Percentiles rank a stretch among this genome's conserved stretches.
Evolutionary conservation across 2,888 invertebrate species (phyloP).

Genomic region (Cantharis rufa): DNA sequence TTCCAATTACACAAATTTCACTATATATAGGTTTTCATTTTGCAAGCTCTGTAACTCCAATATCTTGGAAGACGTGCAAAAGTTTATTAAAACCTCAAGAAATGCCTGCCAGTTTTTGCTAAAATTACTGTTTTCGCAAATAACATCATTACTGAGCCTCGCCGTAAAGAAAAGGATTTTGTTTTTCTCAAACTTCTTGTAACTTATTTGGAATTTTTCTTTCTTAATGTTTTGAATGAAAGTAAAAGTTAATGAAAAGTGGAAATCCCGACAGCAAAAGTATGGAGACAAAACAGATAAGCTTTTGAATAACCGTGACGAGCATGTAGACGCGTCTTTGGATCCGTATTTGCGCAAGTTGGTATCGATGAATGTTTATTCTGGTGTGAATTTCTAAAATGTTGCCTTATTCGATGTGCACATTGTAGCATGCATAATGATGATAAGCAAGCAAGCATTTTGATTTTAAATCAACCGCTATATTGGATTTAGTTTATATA

Average conservation of each 20-base stretch:
- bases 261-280: neutral
- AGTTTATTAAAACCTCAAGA: neutral
- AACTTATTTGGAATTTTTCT: neutral
- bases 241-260: neutral
- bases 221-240: neutral
- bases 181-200: neutral
- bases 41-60: neutral
- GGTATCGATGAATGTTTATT: neutral
- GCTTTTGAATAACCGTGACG: neutral
- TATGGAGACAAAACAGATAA: neutral
- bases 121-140: neutral
- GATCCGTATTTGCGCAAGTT: neutral
- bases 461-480: neutral
- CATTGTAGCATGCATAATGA: conserved; percentile 8
- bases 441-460: neutral
- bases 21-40: neutral
- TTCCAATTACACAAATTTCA: neutral
- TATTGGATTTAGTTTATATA: conserved; percentile 1
- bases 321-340: neutral
- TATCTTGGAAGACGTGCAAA: neutral
- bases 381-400: neutral
- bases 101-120: neutral
- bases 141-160: neutral
- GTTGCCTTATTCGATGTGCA: neutral
- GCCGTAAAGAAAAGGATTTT: neutral